Percentiles rank a stretch among this genome's conserved stretches.
Conservation (phyloP, 2,888 invertebrate genomes). For the Mythimna albipuncta region DNA sequence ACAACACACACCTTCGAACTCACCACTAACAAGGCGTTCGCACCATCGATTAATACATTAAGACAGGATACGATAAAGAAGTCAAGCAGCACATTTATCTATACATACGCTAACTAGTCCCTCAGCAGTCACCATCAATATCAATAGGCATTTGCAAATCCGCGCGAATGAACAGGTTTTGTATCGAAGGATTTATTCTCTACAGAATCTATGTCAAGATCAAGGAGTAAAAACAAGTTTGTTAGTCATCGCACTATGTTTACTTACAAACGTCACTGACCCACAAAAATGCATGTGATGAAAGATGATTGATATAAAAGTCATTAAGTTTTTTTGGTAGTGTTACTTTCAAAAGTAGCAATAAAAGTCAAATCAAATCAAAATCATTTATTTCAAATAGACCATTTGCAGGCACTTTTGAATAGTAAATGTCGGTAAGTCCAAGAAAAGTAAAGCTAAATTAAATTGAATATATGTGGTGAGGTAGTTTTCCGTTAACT, state of each 20-base stretch:
- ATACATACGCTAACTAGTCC: conserved; percentile 41
- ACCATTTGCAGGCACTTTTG: too few relatives aligned
- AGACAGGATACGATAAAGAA: conserved; percentile 54
- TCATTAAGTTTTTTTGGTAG: conserved; percentile 18
- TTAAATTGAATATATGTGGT: background rate
- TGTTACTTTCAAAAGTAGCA: conserved; percentile 13
- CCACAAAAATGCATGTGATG: conserved; percentile 77
- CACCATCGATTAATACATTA: conserved; percentile 25
- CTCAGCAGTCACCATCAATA: conserved; percentile 57
- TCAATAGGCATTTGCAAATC: conserved; percentile 74
- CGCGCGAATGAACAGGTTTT: conserved; percentile 80
- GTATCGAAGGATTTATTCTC: conserved; percentile 83
- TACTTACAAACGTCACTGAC: conserved; percentile 80
- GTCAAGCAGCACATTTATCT: conserved; percentile 38
- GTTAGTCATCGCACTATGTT: conserved; percentile 78
- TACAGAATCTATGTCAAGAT: conserved; percentile 87
- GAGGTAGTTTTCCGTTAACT: too few relatives aligned
- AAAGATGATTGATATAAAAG: conserved; percentile 61
- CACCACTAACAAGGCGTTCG: conserved; percentile 36
- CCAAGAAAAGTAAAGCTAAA: too few relatives aligned
- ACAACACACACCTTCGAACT: conserved; percentile 7
- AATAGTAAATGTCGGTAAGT: too few relatives aligned
- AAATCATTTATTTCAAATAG: too few relatives aligned
- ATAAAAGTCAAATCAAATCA: too few relatives aligned
- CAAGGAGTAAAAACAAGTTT: conserved; percentile 84